A percentile compares a stretch with the other conserved stretches of the same genome.
These are phyloP conservation scores for Epistrophe eligans DNA, from an alignment of 2,888 invertebrate species.

Conservation along the genomic window DNA sequence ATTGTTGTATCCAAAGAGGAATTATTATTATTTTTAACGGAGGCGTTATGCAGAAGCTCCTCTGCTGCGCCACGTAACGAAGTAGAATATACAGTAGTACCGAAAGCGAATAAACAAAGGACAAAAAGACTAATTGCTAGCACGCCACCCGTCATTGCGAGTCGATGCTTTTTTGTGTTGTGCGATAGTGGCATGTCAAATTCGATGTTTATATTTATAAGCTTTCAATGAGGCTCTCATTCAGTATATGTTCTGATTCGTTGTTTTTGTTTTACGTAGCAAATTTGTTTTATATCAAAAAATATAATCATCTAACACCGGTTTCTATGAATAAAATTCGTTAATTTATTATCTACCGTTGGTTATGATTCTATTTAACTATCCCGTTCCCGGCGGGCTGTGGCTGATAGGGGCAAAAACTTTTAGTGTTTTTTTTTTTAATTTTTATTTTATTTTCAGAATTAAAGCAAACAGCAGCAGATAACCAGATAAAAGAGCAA, in stretches of 20 bases:
- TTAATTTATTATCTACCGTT: conserved; percentile 52
- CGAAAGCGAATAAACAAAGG: conserved; percentile 80
- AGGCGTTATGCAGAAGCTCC: conserved; percentile 9
- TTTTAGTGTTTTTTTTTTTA: conserved; percentile 3
- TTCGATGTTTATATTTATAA: conserved; percentile 75
- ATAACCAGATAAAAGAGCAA: conserved; percentile 55
- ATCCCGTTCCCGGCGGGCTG: conserved; percentile 6
- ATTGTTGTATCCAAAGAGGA: conserved; percentile 78
- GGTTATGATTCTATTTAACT: conserved; percentile 11
- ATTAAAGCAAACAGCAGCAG: conserved; percentile 21
- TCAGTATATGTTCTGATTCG: conserved; percentile 15
- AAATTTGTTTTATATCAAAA: conserved; percentile 22
- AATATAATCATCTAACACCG: conserved; percentile 68
- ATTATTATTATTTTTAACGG: neutral
- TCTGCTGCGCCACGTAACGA: conserved; percentile 67
- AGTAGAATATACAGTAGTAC: conserved; percentile 78
- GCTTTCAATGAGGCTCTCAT: conserved; percentile 42
- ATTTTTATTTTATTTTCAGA: conserved; percentile 6
- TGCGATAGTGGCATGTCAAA: conserved; percentile 82
- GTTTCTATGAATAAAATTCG: conserved; percentile 61
- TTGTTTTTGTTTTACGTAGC: conserved; percentile 32
- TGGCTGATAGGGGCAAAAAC: conserved; percentile 12
- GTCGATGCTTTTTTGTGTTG: conserved; percentile 81
- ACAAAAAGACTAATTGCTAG: conserved; percentile 80
- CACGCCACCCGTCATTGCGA: conserved; percentile 81